Evolutionary conservation across 2,113 vertebrate genomes (phyloP).

Genomic region (Poicephalus meyeri): DNA sequence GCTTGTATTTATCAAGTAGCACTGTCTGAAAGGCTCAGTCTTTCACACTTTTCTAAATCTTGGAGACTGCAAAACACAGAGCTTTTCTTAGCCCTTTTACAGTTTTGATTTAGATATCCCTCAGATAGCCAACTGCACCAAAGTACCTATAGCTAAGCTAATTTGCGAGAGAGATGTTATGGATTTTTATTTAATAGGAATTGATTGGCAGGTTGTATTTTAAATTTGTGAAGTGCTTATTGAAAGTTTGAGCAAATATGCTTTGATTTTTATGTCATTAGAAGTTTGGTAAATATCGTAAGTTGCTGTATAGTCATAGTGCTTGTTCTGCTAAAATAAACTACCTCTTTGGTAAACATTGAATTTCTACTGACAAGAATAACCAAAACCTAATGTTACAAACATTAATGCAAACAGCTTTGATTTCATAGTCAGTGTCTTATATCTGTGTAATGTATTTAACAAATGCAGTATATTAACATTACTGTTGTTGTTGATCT

Average conservation of each 20-base stretch:
- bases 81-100: not conserved
- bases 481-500: not conserved
- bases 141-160: not conserved
- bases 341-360: not conserved
- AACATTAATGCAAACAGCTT: not conserved
- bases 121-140: not conserved
- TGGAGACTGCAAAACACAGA: not conserved
- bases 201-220: not conserved
- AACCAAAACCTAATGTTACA: not conserved
- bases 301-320: not conserved
- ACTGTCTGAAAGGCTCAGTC: not conserved
- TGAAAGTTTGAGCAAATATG: not conserved
- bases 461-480: not conserved
- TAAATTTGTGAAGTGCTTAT: not conserved
- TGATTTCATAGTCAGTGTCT: not conserved
- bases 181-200: not conserved
- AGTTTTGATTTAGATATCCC: not conserved
- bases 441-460: not conserved
- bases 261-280: not conserved
- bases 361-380: not conserved
- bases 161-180: fast-evolving
- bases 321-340: not conserved
- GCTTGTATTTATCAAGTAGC: not conserved
- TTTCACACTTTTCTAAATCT: not conserved
- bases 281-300: not conserved